A percentile compares a stretch with the other conserved stretches of the same genome.
Conservation (phyloP, 64 coral and sea anemone genomes). For the Actinia equina region DNA sequence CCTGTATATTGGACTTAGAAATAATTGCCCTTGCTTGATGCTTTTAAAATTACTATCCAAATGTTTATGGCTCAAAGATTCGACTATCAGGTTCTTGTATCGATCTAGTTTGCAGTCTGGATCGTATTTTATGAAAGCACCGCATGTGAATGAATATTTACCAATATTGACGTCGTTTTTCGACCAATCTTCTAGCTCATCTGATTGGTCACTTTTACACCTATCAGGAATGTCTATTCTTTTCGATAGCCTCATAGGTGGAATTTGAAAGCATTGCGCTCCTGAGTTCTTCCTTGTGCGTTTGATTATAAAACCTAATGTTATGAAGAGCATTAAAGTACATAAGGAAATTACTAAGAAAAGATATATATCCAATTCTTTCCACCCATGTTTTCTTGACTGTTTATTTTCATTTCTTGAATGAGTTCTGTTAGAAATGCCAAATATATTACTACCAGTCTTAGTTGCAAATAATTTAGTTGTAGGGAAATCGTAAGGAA, state of each 20-base stretch:
- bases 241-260: not conserved
- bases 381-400: too few relatives aligned
- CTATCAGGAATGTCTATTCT: not conserved
- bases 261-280: not conserved
- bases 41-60: not conserved
- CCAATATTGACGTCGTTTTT: not conserved
- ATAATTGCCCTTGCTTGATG: conserved; percentile 3
- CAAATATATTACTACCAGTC: too few relatives aligned
- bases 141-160: not conserved
- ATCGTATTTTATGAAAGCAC: not conserved
- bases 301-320: not conserved
- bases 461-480: too few relatives aligned
- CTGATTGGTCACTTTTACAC: conserved; percentile 12
- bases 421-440: too few relatives aligned
- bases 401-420: too few relatives aligned
- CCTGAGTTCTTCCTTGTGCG: not conserved
- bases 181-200: not conserved
- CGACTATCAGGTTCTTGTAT: not conserved
- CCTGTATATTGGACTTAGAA: conserved; percentile 14
- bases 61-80: not conserved
- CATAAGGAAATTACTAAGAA: not conserved
- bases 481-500: not conserved
- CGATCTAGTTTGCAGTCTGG: not conserved
- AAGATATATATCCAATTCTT: too few relatives aligned
- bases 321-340: not conserved